Conservation (phyloP, 1,140 invertebrate species). For the Micrasema minimum region DNA sequence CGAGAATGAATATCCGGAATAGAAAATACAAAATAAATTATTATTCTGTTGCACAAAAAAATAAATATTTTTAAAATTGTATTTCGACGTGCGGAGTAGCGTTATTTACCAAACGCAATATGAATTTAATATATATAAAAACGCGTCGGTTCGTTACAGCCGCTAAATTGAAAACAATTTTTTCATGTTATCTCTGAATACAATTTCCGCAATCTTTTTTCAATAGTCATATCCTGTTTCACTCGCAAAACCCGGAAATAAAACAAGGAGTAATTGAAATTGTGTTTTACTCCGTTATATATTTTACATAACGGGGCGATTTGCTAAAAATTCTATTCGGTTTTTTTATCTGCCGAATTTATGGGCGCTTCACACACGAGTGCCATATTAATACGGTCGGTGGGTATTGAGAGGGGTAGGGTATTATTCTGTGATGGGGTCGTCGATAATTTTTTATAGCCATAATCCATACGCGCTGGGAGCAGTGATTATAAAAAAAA, state of each 20-base stretch:
- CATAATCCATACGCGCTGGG: conserved; percentile 12
- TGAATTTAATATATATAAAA: too few species aligned
- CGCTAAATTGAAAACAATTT: conserved; percentile 18
- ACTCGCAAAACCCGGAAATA: conserved; percentile 38
- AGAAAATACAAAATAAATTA: conserved; percentile 14
- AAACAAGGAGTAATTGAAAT: conserved; percentile 51
- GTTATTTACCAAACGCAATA: too few species aligned
- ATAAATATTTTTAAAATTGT: too few species aligned
- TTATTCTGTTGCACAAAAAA: too few species aligned
- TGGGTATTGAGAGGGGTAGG: background rate
- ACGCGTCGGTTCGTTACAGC: too few species aligned
- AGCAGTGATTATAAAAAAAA: conserved; percentile 23
- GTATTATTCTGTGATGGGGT: conserved; percentile 5
- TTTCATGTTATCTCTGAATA: conserved; percentile 49
- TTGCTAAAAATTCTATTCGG: conserved; percentile 37
- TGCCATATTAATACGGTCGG: conserved; percentile 23
- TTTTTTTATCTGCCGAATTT: conserved; percentile 34
- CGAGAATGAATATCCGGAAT: conserved; percentile 1
- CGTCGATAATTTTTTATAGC: conserved; percentile 25
- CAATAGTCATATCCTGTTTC: conserved; percentile 53
- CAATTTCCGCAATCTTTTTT: conserved; percentile 55
- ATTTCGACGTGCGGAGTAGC: too few species aligned
- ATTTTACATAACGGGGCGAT: conserved; percentile 21
- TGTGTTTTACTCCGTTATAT: conserved; percentile 37
- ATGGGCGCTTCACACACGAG: conserved; percentile 28